Evolutionary conservation across 2,113 vertebrate genomes (phyloP).

Genomic region (Lasiurus borealis): DNA sequence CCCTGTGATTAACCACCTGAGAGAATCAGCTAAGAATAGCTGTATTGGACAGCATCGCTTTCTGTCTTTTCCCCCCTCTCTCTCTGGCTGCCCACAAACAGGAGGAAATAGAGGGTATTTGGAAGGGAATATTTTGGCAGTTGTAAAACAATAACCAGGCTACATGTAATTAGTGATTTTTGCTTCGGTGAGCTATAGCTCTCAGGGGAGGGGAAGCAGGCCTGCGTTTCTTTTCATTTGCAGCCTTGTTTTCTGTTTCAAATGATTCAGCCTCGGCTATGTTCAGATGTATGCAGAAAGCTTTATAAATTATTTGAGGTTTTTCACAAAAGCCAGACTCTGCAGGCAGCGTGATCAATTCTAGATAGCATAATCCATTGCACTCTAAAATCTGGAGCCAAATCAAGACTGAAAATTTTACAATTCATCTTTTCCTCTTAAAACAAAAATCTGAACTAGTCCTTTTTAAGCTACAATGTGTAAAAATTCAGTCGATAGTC

Average conservation of each 20-base stretch:
- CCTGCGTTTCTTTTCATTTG: constrained; percentile 68
- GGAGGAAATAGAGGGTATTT: constrained; percentile 40
- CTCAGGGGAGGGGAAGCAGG: constrained; percentile 20
- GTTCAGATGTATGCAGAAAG: constrained; percentile 62
- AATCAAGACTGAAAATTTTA: neutral
- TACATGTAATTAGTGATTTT: neutral
- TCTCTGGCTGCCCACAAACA: constrained; percentile 62
- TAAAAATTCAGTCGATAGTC: neutral
- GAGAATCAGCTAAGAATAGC: constrained; percentile 75
- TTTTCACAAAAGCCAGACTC: constrained; percentile 82
- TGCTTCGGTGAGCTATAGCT: neutral
- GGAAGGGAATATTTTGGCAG: constrained; percentile 15
- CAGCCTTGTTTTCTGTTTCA: constrained; percentile 34
- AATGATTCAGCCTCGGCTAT: constrained; percentile 62
- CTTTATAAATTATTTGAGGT: constrained; percentile 58
- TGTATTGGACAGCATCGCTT: neutral
- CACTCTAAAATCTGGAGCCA: constrained; percentile 46
- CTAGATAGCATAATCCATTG: constrained; percentile 79
- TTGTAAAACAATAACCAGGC: constrained; percentile 35
- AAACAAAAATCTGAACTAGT: neutral
- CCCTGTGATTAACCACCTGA: constrained; percentile 71
- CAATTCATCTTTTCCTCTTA: neutral
- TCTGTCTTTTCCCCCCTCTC: neutral
- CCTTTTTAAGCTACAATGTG: neutral
- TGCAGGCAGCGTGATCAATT: constrained; percentile 75